Conservation (phyloP, 2,888 invertebrate genomes). For the Rhagonycha lutea region DNA sequence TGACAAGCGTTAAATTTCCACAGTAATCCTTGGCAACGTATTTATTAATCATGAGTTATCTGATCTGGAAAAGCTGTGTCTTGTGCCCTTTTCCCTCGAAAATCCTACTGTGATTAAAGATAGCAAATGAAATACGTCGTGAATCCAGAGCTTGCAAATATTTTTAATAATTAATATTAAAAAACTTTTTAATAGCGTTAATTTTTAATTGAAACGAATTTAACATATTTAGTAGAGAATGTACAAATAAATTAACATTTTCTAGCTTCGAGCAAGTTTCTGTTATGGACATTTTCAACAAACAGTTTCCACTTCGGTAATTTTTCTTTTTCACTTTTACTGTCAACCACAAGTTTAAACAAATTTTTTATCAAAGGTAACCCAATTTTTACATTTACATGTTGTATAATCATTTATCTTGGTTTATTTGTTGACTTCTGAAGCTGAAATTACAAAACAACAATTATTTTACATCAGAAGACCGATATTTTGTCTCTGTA, state of each 20-base stretch:
- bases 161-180: neutral
- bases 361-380: neutral
- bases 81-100: slow-evolving; percentile 30
- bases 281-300: neutral
- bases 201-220: neutral
- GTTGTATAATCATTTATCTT: neutral
- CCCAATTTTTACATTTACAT: neutral
- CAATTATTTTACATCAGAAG: too few relatives aligned
- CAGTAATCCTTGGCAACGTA: slow-evolving; percentile 46
- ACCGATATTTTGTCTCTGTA: neutral
- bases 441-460: neutral
- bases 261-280: neutral
- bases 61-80: slow-evolving; percentile 41
- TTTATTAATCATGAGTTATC: slow-evolving; percentile 50
- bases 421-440: neutral
- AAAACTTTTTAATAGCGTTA: neutral
- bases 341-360: neutral
- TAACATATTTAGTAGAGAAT: neutral
- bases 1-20: slow-evolving; percentile 48
- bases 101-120: slow-evolving; percentile 21
- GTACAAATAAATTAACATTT: neutral
- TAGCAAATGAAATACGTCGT: slow-evolving; percentile 19
- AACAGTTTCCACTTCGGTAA: neutral
- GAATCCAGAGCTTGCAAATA: neutral
- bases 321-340: neutral